Base-by-base conservation (phyloP, 1,140 invertebrate species). In the Oedothorax gibbosus region DNA sequence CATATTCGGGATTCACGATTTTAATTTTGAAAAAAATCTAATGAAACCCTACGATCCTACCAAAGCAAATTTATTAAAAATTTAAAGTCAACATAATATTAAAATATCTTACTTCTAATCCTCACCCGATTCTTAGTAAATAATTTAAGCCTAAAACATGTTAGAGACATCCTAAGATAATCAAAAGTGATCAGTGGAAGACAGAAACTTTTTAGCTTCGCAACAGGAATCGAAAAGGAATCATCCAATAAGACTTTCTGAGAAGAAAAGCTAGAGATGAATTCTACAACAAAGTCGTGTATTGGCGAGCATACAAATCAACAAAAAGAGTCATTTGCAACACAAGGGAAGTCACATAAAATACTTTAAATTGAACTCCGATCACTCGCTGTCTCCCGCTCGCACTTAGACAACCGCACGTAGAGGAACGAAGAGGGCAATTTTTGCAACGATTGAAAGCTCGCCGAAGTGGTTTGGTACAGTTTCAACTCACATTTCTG, bases 281-380 rank as follows among this genome's bases (percentile, higher is more conserved):
- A 65, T 66, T 53, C 62, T 56, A 21, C 49, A 66, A 54, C 77
- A 66, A 79, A 79, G 77, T 66, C 66, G 64, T 68, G 68, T 68
- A 64, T 54, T 54, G 77, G 64, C 20, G 64, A 75, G 77, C 66
- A 79, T 68, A 79, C 77, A 79, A 79, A 79, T 79, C 62, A 79
- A 79, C 77, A 66, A 79, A 68, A 79, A 79, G 62, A 79, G 50
- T 60, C 62, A 53, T 79, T 79, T 79, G 64, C 77, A 68, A 79
- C 60, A 35, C 35, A 79, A 21, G 77, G 54, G 68, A 79, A 79
- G 77, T 79, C 77, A 65, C 77, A 79, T 79, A 68, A 79, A 79
- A 64, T 79, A 51, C 77, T 79, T 66, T 68, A 77, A 79, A 79
- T 79, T 79, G 77, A 68, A 79, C 68, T 49, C 77, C 62, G 77